Evolutionary conservation across 2,797 vertebrate genomes (phyloP).

Genomic region (Anolis apletophallus): DNA sequence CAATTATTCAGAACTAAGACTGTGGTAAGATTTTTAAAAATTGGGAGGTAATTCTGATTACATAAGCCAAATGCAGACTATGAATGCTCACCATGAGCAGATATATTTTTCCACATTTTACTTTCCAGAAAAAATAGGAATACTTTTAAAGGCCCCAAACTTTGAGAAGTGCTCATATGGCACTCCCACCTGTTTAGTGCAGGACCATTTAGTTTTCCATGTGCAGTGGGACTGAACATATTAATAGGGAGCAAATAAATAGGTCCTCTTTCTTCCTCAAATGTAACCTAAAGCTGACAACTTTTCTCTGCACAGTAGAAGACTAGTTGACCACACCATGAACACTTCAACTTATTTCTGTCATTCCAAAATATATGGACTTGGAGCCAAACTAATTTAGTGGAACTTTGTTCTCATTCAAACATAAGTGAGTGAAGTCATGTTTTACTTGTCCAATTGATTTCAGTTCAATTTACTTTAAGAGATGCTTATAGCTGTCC

Average conservation of each 20-base stretch:
- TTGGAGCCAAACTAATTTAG: background rate
- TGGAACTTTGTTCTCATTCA: background rate
- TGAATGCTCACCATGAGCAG: background rate
- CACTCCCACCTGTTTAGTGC: background rate
- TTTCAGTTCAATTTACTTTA: background rate
- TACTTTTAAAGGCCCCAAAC: background rate
- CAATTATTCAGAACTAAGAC: background rate
- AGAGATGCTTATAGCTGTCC: too few relatives aligned
- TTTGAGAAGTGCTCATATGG: background rate
- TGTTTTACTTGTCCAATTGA: background rate
- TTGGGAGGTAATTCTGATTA: background rate
- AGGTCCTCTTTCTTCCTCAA: background rate
- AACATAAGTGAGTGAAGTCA: background rate
- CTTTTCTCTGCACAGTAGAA: background rate
- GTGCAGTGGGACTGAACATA: background rate
- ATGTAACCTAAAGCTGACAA: background rate
- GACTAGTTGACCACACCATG: background rate
- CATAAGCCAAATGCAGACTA: background rate
- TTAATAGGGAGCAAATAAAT: background rate
- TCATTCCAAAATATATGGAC: background rate
- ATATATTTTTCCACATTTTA: background rate
- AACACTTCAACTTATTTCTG: background rate
- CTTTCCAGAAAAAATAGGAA: background rate
- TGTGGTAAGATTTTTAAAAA: background rate
- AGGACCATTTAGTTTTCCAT: background rate